Base-by-base conservation (phyloP, 1,140 invertebrate species). In the Scaptomyza montana region DNA sequence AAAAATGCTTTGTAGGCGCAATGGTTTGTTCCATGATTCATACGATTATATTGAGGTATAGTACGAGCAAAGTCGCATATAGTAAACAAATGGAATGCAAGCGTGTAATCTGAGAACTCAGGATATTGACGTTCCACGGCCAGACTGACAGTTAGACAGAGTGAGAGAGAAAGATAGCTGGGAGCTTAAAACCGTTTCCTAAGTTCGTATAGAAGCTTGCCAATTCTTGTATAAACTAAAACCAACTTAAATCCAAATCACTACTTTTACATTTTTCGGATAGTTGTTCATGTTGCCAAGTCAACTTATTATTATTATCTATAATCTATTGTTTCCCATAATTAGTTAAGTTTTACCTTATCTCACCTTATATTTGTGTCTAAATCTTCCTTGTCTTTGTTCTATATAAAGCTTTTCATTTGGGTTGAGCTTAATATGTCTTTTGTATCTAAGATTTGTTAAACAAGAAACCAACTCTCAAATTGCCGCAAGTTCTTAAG, bases 1-100 rank as follows among this genome's bases (percentile, higher is more conserved):
- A 56, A 56, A 65, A 47, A 7, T 46, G 61, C 61, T 55, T 21
- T 33, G 25, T 41, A n/a, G n/a, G 61, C 49, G 12, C 5, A 46
- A 46, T 19, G 13, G 30, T 33, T n/a, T 45, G 21, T 3, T 64
- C 10, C 30, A 10, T 65, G 63, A 65, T 57, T 49, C 63, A 65
- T 57, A 12, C 16, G 36, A 19, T 8, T 21, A 50, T n/a, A 56
- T 30, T 30, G 30, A 6, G 8, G 8, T 33, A 36, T 30, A 59
- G 21, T 55, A 28, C 21, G 16, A 16, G 19, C 13, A 13, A 25
- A 21, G 19, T 43, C 10, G 6, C 30, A 33, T 57, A 47, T 65
- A 47, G 62, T 56, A 55, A 65, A 65, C 51, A 65, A 65, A 12
- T 64, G 39, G 50, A 45, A 53, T 64, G 61, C 61, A 33, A 4